Base-by-base conservation (phyloP, 2,113 vertebrate genomes). In the Carettochelys insculpta region DNA sequence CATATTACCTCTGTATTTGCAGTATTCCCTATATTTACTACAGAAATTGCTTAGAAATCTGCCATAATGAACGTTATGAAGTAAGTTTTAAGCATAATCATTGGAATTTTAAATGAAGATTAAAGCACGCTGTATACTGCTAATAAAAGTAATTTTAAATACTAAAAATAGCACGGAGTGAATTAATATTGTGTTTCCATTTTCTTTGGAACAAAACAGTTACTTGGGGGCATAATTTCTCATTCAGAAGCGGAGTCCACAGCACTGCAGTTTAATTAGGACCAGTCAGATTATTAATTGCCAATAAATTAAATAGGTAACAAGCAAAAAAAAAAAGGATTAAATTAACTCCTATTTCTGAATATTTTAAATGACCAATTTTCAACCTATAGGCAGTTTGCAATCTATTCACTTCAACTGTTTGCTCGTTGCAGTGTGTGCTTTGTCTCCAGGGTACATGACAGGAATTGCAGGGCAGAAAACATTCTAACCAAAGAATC, bases 61-160 rank as follows among this genome's bases (percentile, higher is more conserved):
- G 34, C 68, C 52, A 53, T 86, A 47, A 1, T 73, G 27, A 56
- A 14, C n/a, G 17, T 22, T 80, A 71, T 0, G 0, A 61, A 31
- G 17, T 25, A 77, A 29, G 34, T 11, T 1, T 2, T 0, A 11
- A 75, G 47, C 2, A 50, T 4, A 2, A 61, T 24, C 9, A 31
- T 5, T 76, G 6, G 43, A 43, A 83, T 82, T 78, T n/a, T 34
- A 92, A 11, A 41, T 81, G 29, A 86, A 82, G 2, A 68, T 6
- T 54, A n/a, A 92, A 68, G 17, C 8, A 58, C 27, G 38, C 10
- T 61, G 20, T 48, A 43, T 83, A 90, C 54, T 89, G 8, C 6
- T 87, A 89, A 77, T 34, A 17, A 76, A 91, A 80, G 0, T 0
- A 0, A 11, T 71, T 84, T 68, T 54, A 68, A 68, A 85, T 13